A percentile compares a stretch with the other conserved stretches of the same genome.
These are phyloP conservation scores for Paratilapia polleni DNA, from an alignment of 2,113 vertebrate genomes.

Conservation along the genomic window DNA sequence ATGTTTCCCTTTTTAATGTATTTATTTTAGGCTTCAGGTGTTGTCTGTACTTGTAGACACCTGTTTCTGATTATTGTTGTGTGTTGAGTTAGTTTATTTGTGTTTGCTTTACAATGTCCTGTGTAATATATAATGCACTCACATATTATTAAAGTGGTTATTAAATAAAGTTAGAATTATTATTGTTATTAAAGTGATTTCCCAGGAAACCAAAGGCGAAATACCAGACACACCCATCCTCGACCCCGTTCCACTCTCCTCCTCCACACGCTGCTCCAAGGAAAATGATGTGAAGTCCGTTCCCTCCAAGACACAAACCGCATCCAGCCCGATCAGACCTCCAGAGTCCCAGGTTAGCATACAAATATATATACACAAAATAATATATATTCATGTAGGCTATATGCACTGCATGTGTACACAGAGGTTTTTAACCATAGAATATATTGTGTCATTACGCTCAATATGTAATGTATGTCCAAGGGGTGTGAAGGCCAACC, in stretches of 20 bases:
- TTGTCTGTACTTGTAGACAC: background rate
- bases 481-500: constrained; percentile 30
- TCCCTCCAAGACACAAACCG: constrained; percentile 25
- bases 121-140: no score
- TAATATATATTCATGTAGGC: background rate
- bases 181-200: constrained; percentile 22
- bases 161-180: background rate
- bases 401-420: background rate
- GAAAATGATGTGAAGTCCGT: constrained; percentile 11
- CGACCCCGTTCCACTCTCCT: constrained; percentile 54
- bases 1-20: background rate
- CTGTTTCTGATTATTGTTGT: background rate
- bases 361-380: background rate
- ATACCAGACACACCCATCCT: constrained; percentile 43
- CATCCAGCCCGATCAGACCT: background rate
- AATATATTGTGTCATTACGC: background rate
- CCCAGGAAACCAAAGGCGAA: background rate
- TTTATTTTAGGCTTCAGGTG: rapidly evolving
- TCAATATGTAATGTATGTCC: background rate
- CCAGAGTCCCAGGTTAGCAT: constrained; percentile 53
- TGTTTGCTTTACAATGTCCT: background rate
- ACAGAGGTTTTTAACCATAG: background rate
- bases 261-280: constrained; percentile 19
- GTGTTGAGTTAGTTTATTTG: background rate
- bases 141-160: no score